Base-by-base conservation (phyloP, 2,888 invertebrate species). In the Polydrusus pterygomalis region DNA sequence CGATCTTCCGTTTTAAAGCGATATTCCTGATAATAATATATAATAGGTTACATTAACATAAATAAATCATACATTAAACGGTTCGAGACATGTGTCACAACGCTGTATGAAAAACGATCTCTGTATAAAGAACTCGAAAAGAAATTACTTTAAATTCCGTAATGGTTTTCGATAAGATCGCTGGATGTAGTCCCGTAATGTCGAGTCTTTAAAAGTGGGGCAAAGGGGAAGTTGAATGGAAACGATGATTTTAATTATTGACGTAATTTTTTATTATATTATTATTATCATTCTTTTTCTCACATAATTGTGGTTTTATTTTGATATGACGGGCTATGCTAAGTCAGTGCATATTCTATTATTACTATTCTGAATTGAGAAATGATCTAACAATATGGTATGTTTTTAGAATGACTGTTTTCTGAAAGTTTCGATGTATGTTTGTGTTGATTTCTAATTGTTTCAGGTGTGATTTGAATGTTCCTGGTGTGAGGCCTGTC, bases 61-160 rank as follows among this genome's bases (percentile, higher is more conserved):
- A 71, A 76, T 76, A 76, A 76, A 76, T 76, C 75, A 76, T 76
- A 76, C 72, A 72, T 76, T 63, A 76, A 64, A 67, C 72, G 20
- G 72, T 54, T 62, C 40, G 51, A 63, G 75, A 76, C 75, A 76
- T 72, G 71, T 76, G 75, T 76, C 75, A 76, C 75, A 71, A 77
- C 64, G 63, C 25, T 38, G 43, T 64, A 77, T 77, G 77, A 77
- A 77, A 77, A 77, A 77, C 77, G 77, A 77, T 20, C 70, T 34
- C 56, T 45, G 54, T 30, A 56, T 49, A 68, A 72, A 68, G 54
- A 49, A 67, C 60, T 51, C 72, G 60, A 82, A 82, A 81, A 83
- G 81, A 81, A 82, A 83, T 83, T 82, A 82, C 82, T 83, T 83
- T 81, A 81, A 82, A 83, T 83, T 82, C 81, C 73, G 80, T 81